phyloP scores from a whole-genome alignment of 2,888 invertebrate species.

The Ormyrus rosae region DNA sequence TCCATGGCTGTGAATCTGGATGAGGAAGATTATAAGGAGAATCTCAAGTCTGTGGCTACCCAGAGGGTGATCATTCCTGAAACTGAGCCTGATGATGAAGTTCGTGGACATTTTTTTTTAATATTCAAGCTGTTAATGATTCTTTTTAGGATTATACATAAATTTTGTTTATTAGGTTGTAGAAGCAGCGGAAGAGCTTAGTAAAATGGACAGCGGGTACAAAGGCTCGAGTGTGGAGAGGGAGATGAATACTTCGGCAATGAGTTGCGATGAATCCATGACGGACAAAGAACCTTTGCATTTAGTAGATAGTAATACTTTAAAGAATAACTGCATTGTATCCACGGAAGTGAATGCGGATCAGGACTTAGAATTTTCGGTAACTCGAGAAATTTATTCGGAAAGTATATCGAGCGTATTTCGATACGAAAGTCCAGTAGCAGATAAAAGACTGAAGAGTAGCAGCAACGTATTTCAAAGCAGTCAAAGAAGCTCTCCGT shows the following conservation, averaged over 20 bases:
- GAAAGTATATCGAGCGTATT: slow-evolving; percentile 52
- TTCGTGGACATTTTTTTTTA: too few relatives aligned
- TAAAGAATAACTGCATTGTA: slow-evolving; percentile 22
- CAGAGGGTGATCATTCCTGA: slow-evolving; percentile 51
- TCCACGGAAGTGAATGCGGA: slow-evolving; percentile 42
- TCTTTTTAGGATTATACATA: too few relatives aligned
- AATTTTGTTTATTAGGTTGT: slow-evolving; percentile 9
- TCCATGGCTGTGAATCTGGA: slow-evolving; percentile 48
- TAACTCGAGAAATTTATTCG: slow-evolving; percentile 35
- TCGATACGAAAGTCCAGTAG: slow-evolving; percentile 23
- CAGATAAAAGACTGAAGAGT: slow-evolving; percentile 44
- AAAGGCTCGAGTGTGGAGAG: slow-evolving; percentile 37
- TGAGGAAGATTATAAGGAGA: slow-evolving; percentile 55
- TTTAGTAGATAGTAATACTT: slow-evolving; percentile 19
- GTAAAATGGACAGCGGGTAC: slow-evolving; percentile 42
- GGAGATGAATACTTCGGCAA: slow-evolving; percentile 13
- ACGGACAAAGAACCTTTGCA: slow-evolving; percentile 40
- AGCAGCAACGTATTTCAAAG: slow-evolving; percentile 5
- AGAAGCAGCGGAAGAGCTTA: background rate
- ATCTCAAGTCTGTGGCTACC: slow-evolving; percentile 42
- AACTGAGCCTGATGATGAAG: slow-evolving; percentile 41
- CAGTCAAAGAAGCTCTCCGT: slow-evolving; percentile 7
- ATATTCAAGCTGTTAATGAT: too few relatives aligned
- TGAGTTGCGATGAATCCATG: slow-evolving; percentile 25
- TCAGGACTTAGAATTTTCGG: slow-evolving; percentile 43